These are phyloP conservation scores for Eurytoma californica DNA, from an alignment of 2,888 invertebrate species.

Conservation along the genomic window DNA sequence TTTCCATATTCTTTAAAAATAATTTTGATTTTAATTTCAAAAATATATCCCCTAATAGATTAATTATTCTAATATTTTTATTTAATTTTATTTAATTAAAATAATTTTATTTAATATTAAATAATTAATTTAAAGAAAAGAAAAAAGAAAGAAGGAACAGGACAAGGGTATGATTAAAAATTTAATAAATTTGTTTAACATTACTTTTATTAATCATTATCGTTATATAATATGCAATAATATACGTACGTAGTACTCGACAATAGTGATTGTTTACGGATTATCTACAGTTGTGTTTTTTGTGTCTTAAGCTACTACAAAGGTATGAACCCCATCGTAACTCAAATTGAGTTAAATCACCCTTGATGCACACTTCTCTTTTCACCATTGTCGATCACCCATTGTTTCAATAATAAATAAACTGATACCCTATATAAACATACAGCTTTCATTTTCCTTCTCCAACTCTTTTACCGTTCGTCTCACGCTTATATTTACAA, in stretches of 20 bases:
- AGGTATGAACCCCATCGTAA: constrained; percentile 41
- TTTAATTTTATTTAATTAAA: too few relatives aligned
- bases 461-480: constrained; percentile 52
- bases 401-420: constrained; percentile 70
- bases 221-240: constrained; percentile 71
- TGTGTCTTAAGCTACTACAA: constrained; percentile 56
- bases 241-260: constrained; percentile 69
- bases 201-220: constrained; percentile 73
- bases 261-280: constrained; percentile 72
- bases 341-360: constrained; percentile 49
- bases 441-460: constrained; percentile 62
- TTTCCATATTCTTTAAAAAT: too few relatives aligned
- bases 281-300: constrained; percentile 73
- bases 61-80: too few relatives aligned
- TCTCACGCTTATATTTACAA: constrained; percentile 68
- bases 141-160: neutral
- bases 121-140: too few relatives aligned
- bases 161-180: neutral
- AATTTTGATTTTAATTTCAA: too few relatives aligned
- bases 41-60: too few relatives aligned
- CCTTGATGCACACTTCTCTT: constrained; percentile 51
- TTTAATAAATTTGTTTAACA: constrained; percentile 66
- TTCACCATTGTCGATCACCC: constrained; percentile 58
- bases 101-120: too few relatives aligned
- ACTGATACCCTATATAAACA: constrained; percentile 71